Conservation (phyloP, 2,888 invertebrate species). For the Chromoteleia sp. region DNA sequence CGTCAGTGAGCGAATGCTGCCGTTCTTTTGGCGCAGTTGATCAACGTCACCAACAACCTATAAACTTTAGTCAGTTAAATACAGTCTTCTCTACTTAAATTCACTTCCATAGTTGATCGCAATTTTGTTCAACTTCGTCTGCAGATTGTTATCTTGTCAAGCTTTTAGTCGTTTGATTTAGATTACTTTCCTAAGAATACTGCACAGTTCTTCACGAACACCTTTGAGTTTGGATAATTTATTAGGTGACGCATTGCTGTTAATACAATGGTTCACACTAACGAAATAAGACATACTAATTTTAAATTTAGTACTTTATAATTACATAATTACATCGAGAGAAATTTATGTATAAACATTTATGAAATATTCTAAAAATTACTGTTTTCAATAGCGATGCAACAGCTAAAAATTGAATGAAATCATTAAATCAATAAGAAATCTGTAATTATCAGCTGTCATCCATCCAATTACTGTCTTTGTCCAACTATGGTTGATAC, state of each 20-base stretch:
- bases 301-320: background rate
- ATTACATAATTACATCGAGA: no score
- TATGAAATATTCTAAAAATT: no score
- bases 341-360: no score
- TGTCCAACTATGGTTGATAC: no score
- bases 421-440: no score
- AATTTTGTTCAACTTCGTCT: slow-evolving; percentile 65
- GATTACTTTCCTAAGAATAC: slow-evolving; percentile 76
- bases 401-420: no score
- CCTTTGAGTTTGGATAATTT: slow-evolving; percentile 58
- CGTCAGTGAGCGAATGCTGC: slow-evolving; percentile 46
- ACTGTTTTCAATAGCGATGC: no score
- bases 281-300: background rate
- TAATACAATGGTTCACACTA: slow-evolving; percentile 15
- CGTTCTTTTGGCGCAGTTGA: slow-evolving; percentile 56
- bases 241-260: slow-evolving; percentile 42
- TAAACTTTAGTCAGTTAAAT: slow-evolving; percentile 74
- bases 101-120: slow-evolving; percentile 62
- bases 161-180: slow-evolving; percentile 71
- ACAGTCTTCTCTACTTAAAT: slow-evolving; percentile 60
- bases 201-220: slow-evolving; percentile 64
- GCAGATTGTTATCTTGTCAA: slow-evolving; percentile 64
- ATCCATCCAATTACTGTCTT: no score
- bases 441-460: no score
- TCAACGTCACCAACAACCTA: slow-evolving; percentile 66